A percentile compares a stretch with the other conserved stretches of the same genome.
These are phyloP conservation scores for Malaclemys terrapin DNA, from an alignment of 2,113 vertebrate genomes.

Conservation along the genomic window DNA sequence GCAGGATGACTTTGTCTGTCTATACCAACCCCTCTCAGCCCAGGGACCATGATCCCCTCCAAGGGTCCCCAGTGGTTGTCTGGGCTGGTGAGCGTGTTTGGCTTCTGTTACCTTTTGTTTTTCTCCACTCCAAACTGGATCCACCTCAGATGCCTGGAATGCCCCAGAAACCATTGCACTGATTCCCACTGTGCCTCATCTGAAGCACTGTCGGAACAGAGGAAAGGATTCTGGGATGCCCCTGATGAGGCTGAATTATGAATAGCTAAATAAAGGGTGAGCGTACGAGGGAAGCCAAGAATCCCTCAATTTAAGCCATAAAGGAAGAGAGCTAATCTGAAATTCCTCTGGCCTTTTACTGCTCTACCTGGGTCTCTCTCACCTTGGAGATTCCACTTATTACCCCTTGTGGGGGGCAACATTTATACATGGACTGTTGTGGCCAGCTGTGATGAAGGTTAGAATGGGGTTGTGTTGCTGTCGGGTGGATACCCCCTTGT, in stretches of 20 bases:
- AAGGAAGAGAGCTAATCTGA: background rate
- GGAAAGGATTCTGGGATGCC: background rate
- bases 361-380: background rate
- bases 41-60: background rate
- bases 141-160: accelerated
- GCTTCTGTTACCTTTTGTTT: background rate
- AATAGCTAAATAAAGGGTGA: background rate
- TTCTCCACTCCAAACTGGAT: background rate
- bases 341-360: background rate
- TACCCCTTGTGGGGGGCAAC: background rate
- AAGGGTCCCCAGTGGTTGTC: background rate
- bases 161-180: background rate
- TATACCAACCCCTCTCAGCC: background rate
- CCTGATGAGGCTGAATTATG: background rate
- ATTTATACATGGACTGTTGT: background rate
- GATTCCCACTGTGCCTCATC: background rate
- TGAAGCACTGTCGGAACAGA: background rate
- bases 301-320: background rate
- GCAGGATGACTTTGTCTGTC: background rate
- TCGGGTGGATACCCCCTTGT: accelerated
- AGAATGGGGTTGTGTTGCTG: background rate
- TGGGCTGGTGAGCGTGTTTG: background rate
- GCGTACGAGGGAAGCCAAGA: background rate
- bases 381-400: background rate
- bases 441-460: background rate